These are phyloP conservation scores for Felis chaus DNA, from an alignment of 2,113 vertebrate genomes.

Conservation along the genomic window DNA sequence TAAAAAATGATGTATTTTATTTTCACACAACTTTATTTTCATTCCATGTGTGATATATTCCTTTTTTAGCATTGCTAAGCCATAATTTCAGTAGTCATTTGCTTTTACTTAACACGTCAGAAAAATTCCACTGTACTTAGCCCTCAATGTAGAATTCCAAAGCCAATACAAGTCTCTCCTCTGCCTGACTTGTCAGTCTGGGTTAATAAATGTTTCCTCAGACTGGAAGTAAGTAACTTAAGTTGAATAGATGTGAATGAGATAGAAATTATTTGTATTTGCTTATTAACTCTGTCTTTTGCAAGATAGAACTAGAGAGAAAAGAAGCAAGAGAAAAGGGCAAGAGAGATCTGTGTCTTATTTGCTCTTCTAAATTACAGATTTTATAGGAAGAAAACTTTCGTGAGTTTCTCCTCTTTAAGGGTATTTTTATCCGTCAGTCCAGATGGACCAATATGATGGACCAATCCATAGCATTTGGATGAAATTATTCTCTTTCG, in stretches of 20 bases:
- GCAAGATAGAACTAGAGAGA: conserved; percentile 71
- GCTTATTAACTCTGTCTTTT: conserved; percentile 61
- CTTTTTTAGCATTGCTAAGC: not conserved
- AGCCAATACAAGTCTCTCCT: conserved; percentile 12
- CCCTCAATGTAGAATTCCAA: not conserved
- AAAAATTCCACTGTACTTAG: not conserved
- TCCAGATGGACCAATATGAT: not conserved
- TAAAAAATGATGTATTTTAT: not conserved
- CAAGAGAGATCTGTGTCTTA: not conserved
- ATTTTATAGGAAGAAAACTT: not conserved
- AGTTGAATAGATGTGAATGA: conserved; percentile 54
- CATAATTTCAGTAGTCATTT: not conserved
- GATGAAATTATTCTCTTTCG: not conserved
- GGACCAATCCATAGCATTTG: not conserved
- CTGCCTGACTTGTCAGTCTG: not conserved
- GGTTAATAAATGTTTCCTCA: conserved; percentile 49
- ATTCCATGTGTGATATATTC: not conserved
- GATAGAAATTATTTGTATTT: conserved; percentile 64
- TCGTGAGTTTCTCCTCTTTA: not conserved
- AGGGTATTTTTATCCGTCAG: conserved; percentile 15
- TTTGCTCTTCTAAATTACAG: not conserved
- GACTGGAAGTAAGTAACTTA: conserved; percentile 43
- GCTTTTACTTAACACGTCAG: not conserved
- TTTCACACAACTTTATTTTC: not conserved
- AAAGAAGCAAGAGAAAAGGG: conserved; percentile 22